Evolutionary conservation across 1,140 invertebrate genomes (phyloP), one percentile per base, ranked within the genome.

Genomic region (Drosophila busckii): DNA sequence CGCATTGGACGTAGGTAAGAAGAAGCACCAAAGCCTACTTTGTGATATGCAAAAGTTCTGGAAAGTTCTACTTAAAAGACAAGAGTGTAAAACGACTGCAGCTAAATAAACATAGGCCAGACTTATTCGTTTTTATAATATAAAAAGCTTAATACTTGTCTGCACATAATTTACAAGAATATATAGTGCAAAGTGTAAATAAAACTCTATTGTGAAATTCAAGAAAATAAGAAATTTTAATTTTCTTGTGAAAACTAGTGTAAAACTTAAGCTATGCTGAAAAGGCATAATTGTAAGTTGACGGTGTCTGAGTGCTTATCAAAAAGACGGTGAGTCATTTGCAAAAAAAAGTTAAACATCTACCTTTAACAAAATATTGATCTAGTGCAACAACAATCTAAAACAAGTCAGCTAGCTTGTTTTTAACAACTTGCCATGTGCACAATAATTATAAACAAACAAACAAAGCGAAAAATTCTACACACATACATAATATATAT

Each of bases 1-100:
- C 67, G 65, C 4, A 83, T 86, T 8, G 80, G 80, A 40, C 62
- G 84, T 10, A 83, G 84, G 84, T 86, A 65, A 58, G 38, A 23
- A 59, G 19, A 55, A 42, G 35, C 53, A 70, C 54, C 22, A 42
- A 29, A 41, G n/a, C 23, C 1, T 29, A 6, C 0, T 22, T 16
- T 22, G 9, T 23, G 7, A 2, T 17, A 16, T 17, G 20, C 4
- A 32, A 22, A 22, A 19, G 26, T 45, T 34, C 29, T 46, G 32
- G 46, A 50, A 45, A 20, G 25, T 12, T 8, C 5, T 8, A 25
- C 5, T 3, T 10, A 2, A 3, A 29, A 10, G 4, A 22, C 7
- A 22, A 52, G 1, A 16, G 17, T n/a, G n/a, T n/a, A 16, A 15
- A 23, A 37, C 4, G 1, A 19, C 10, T 26, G 5, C 10, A n/a